Conservation (phyloP, 2,888 invertebrate genomes). For the Thysanoteuthis rhombus region DNA sequence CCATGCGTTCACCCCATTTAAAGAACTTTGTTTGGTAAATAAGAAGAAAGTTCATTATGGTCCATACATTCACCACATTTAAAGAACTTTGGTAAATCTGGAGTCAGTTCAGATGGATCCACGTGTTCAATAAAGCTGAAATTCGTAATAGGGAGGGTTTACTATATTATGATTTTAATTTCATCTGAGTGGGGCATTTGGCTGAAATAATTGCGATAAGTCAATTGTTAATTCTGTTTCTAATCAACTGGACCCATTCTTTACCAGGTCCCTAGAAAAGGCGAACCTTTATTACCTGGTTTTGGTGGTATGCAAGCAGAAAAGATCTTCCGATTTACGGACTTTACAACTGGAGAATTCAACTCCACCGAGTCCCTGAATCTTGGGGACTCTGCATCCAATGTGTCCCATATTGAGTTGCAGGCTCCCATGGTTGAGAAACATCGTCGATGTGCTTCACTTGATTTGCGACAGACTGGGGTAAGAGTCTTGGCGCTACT, state of each 20-base stretch:
- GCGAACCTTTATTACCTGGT: constrained; percentile 23
- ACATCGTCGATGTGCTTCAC: constrained; percentile 30
- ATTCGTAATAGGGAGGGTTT: too few relatives aligned
- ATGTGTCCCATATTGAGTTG: not conserved
- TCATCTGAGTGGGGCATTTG: not conserved
- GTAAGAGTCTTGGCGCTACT: constrained; percentile 21
- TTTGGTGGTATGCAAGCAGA: constrained; percentile 28
- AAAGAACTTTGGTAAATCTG: too few relatives aligned
- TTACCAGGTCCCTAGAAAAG: constrained; percentile 17
- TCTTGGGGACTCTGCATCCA: constrained; percentile 13
- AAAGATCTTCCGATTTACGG: constrained; percentile 30
- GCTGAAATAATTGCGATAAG: not conserved
- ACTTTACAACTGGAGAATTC: not conserved
- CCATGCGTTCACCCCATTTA: too few relatives aligned
- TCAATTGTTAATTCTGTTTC: not conserved
- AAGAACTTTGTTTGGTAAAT: too few relatives aligned
- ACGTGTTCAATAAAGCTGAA: too few relatives aligned
- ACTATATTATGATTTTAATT: not conserved
- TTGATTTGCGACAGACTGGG: constrained; percentile 21
- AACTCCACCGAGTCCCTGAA: not conserved
- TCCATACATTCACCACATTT: too few relatives aligned
- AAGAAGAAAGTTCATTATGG: too few relatives aligned
- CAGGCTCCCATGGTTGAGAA: constrained; percentile 31
- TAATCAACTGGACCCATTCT: constrained; percentile 1
- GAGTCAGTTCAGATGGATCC: too few relatives aligned